A percentile compares a stretch with the other conserved stretches of the same genome.
phyloP scores from a whole-genome alignment of 2,113 vertebrate species.

The Glareola pratincola region DNA sequence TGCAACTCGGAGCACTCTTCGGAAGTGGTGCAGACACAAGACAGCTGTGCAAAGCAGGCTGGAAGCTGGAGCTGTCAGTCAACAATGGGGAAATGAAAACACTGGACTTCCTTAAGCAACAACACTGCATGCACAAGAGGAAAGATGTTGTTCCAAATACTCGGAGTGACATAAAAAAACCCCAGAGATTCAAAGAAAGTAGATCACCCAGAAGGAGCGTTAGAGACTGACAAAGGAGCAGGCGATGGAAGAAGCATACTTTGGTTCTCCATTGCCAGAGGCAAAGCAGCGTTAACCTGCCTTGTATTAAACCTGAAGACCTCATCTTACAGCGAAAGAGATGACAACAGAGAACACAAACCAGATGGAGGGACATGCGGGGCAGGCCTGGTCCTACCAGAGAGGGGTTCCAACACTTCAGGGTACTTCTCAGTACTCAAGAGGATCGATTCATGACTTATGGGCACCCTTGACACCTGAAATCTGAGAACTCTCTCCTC shows the following conservation, averaged over 20 bases:
- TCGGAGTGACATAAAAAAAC: rapidly evolving
- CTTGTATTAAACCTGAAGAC: neutral
- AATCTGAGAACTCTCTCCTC: neutral
- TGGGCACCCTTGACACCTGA: rapidly evolving
- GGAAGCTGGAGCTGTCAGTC: neutral
- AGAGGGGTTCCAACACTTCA: neutral
- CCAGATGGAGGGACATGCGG: rapidly evolving
- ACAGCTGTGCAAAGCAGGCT: neutral
- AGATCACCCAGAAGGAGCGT: neutral
- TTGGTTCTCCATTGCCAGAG: neutral
- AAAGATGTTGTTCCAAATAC: neutral
- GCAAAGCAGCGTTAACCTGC: neutral
- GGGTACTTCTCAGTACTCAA: neutral
- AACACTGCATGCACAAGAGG: neutral
- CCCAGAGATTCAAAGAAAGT: neutral
- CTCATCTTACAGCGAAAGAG: rapidly evolving
- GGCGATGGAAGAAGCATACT: rapidly evolving
- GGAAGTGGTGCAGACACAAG: rapidly evolving
- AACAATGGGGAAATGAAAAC: neutral
- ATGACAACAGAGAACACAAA: neutral
- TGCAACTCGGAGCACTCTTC: neutral
- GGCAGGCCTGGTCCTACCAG: neutral
- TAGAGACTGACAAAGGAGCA: neutral
- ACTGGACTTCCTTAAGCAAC: neutral
- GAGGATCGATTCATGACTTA: neutral